Base-by-base conservation (phyloP, 2,888 invertebrate species). In the Anorthoa munda region DNA sequence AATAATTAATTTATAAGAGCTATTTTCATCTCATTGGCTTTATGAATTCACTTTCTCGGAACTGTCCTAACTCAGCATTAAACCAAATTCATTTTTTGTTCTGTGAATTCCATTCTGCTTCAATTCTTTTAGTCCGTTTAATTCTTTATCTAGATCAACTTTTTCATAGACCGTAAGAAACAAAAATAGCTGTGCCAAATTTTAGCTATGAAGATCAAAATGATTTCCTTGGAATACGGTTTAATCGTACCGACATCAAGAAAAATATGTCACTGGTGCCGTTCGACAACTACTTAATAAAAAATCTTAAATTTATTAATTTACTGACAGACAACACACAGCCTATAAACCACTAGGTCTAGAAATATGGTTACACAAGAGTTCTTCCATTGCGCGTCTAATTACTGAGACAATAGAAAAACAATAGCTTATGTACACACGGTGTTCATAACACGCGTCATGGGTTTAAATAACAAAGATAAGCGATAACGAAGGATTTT, bases 121-220 rank as follows among this genome's bases (percentile, higher is more conserved):
- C 21, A 48, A 77, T 53, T 61, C 0, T n/a, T 55, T 56, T 45
- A 59, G 50, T 59, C 26, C 7, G 53, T 63, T 55, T 48, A 72
- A 18, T 53, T 79, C 39, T 55, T 46, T 72, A 83, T 72, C 79
- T 79, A 66, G 73, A 79, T 79, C 83, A 79, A 51, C 50, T 59
- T 66, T 66, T 82, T 51, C 26, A 15, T 55, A 66, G 31, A 31
- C 45, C 26, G 56, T 63, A 66, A 61, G 45, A 4, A 50, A 61
- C 18, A 53, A 66, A 73, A 67, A 79, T 83, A 83, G 60, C 21
- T 72, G 74, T 58, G 74, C 74, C 60, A 79, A 79, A 67, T 80
- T 56, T 59, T 53, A 2, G 67, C 65, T 50, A 61, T 61, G 58
- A 79, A 65, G 12, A 65, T 48, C 12, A 31, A 48, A 67, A 60